phyloP scores from a whole-genome alignment of 1,140 invertebrate genomes.

The Orchesella cincta region DNA sequence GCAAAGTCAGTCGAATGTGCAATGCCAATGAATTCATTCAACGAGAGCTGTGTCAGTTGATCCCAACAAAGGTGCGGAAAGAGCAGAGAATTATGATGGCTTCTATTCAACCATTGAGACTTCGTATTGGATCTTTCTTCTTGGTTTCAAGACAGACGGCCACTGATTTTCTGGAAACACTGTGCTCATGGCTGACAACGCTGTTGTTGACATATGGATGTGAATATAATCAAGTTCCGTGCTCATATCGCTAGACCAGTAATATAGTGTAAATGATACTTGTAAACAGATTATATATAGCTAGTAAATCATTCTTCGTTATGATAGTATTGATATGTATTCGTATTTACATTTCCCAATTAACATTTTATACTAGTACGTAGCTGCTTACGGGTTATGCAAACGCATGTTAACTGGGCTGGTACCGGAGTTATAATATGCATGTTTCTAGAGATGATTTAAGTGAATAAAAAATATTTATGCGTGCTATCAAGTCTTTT shows the following conservation, averaged over 20 bases:
- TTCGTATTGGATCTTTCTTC: slow-evolving; percentile 23
- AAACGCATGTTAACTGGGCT: too few species aligned
- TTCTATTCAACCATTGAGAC: slow-evolving; percentile 22
- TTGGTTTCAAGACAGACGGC: slow-evolving; percentile 14
- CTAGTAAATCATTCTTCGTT: too few species aligned
- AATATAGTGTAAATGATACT: neutral
- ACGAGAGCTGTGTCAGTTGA: slow-evolving; percentile 7
- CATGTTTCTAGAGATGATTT: too few species aligned
- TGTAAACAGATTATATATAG: neutral
- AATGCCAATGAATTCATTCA: slow-evolving; percentile 17
- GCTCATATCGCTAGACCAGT: too few species aligned
- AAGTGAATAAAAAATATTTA: too few species aligned
- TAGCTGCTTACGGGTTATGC: too few species aligned
- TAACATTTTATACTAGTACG: too few species aligned
- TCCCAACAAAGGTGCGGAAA: slow-evolving; percentile 8
- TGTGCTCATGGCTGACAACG: slow-evolving; percentile 28
- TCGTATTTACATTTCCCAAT: too few species aligned
- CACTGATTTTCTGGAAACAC: slow-evolving; percentile 22
- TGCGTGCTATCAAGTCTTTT: too few species aligned
- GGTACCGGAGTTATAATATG: too few species aligned
- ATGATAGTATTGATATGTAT: too few species aligned
- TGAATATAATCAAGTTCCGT: neutral
- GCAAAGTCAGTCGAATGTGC: slow-evolving; percentile 23
- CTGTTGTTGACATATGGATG: slow-evolving; percentile 21
- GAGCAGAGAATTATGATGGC: slow-evolving; percentile 11